phyloP scores from a whole-genome alignment of 2,113 vertebrate genomes.

The Pachycephala philippinensis region DNA sequence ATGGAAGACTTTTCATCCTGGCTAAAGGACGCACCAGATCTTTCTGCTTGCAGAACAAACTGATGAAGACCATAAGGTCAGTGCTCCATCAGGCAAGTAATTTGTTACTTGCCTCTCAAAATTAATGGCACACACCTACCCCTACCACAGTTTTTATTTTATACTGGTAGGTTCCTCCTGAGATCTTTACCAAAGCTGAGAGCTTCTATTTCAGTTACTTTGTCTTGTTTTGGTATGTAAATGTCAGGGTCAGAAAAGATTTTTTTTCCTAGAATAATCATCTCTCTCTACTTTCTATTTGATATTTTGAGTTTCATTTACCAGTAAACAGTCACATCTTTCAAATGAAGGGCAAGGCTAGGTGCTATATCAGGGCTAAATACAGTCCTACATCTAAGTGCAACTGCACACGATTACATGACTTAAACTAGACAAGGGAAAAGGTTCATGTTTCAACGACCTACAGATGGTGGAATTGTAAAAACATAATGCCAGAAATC shows the following conservation, averaged over 20 bases:
- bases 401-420: not conserved
- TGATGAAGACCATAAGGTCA: not conserved
- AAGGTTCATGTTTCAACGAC: not conserved
- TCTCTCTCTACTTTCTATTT: not conserved
- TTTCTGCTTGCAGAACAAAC: not conserved
- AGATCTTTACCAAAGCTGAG: not conserved
- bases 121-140: not conserved
- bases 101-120: not conserved
- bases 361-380: not conserved
- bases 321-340: not conserved
- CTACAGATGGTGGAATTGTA: not conserved
- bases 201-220: not conserved
- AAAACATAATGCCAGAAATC: not conserved
- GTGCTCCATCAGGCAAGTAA: not conserved
- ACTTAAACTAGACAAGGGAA: not conserved
- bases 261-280: not conserved
- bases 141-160: not conserved
- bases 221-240: not conserved
- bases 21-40: not conserved
- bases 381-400: not conserved
- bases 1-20: not conserved
- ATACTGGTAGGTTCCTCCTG: not conserved
- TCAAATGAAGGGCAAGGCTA: not conserved
- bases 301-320: not conserved
- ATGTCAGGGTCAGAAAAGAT: not conserved